These are phyloP conservation scores for Argyresthia albistria DNA, from an alignment of 2,888 invertebrate genomes.

Conservation along the genomic window DNA sequence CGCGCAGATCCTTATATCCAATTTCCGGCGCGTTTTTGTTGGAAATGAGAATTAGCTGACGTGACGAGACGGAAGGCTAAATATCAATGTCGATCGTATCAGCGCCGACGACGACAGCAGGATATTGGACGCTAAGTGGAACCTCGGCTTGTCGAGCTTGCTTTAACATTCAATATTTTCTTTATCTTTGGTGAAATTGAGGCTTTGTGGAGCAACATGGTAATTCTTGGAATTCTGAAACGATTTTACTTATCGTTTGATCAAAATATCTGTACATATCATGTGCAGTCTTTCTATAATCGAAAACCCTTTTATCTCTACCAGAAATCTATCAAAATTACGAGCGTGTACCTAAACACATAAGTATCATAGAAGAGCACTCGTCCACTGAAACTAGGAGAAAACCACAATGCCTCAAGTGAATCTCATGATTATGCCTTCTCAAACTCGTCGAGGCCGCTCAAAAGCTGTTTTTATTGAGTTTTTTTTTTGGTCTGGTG, in stretches of 20 bases:
- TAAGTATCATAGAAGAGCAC: neutral
- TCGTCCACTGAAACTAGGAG: neutral
- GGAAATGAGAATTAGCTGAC: constrained; percentile 68
- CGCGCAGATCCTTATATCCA: constrained; percentile 71
- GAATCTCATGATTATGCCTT: constrained; percentile 1
- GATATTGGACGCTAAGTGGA: constrained; percentile 4
- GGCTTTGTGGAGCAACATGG: neutral
- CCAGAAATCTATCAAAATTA: too few species aligned
- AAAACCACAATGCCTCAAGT: neutral
- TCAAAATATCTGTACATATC: too few species aligned
- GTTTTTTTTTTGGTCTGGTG: constrained; percentile 30
- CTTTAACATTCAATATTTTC: too few species aligned
- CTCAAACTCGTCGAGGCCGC: constrained; percentile 28
- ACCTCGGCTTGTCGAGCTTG: neutral
- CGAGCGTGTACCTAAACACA: neutral
- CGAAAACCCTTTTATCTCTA: too few species aligned
- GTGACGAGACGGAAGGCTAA: constrained; percentile 59
- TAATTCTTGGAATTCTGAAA: too few species aligned
- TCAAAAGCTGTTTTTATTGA: constrained; percentile 54
- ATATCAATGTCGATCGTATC: constrained; percentile 50
- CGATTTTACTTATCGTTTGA: too few species aligned
- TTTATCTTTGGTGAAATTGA: neutral
- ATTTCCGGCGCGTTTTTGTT: constrained; percentile 68
- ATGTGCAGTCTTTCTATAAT: too few species aligned
- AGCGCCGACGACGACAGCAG: constrained; percentile 9